Conservation (phyloP, 1,140 invertebrate genomes). For the Pentalonia nigronervosa region DNA sequence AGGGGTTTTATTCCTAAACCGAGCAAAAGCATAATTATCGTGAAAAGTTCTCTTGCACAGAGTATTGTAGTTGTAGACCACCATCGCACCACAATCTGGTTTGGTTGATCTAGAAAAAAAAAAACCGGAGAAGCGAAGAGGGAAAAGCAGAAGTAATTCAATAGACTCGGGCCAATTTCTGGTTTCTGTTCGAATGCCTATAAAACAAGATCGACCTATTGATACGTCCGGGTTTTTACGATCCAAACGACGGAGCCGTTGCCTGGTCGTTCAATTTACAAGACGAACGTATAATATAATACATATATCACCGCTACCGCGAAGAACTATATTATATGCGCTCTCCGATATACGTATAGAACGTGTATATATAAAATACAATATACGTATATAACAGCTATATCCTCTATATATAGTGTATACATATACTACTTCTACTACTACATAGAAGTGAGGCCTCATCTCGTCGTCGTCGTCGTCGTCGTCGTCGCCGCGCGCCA, state of each 20-base stretch:
- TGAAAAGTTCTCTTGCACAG: constrained; percentile 33
- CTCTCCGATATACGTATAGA: not conserved
- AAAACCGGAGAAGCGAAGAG: no score
- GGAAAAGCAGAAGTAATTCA: constrained; percentile 26
- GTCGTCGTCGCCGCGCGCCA: not conserved
- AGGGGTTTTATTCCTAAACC: not conserved
- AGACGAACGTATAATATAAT: constrained; percentile 12
- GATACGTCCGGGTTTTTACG: constrained; percentile 53
- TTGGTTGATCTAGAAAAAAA: constrained; percentile 14
- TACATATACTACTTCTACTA: not conserved
- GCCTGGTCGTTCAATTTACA: constrained; percentile 37
- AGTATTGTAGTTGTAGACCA: not conserved
- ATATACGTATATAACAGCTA: not conserved
- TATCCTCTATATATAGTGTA: not conserved
- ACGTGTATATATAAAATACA: not conserved
- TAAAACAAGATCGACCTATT: constrained; percentile 57
- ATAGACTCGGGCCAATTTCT: constrained; percentile 35
- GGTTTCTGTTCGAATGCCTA: constrained; percentile 48
- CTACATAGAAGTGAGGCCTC: not conserved
- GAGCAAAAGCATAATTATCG: constrained; percentile 38
- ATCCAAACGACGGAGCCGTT: constrained; percentile 38
- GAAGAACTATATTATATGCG: not conserved
- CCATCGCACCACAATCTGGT: constrained; percentile 2
- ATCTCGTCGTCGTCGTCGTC: not conserved
- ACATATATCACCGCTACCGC: not conserved